Conservation (phyloP, 2,888 invertebrate species). For the Dascillus cervinus region DNA sequence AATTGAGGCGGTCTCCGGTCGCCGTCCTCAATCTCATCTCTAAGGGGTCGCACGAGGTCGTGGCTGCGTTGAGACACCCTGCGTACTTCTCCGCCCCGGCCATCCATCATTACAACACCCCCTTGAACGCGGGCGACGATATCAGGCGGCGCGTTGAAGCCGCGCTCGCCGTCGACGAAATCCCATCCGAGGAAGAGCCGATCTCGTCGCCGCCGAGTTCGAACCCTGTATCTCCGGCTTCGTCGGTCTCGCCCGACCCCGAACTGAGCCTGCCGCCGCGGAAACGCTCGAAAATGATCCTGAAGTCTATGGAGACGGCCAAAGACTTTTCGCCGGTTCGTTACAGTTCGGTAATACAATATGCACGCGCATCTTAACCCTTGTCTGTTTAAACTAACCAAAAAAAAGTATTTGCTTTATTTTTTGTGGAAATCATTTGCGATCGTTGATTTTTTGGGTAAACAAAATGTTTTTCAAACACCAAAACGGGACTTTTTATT, state of each 20-base stretch:
- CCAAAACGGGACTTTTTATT: constrained; percentile 25
- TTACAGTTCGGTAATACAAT: constrained; percentile 75
- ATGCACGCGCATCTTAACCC: constrained; percentile 61
- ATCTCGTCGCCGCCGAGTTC: constrained; percentile 53
- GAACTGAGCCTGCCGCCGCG: constrained; percentile 66
- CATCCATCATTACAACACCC: constrained; percentile 31
- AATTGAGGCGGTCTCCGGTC: constrained; percentile 24
- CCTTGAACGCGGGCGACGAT: constrained; percentile 45
- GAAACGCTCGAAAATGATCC: constrained; percentile 70
- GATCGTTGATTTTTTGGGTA: constrained; percentile 1
- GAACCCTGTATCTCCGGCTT: constrained; percentile 48
- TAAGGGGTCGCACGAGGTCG: constrained; percentile 27
- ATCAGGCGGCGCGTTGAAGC: constrained; percentile 57
- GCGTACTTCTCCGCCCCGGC: constrained; percentile 32
- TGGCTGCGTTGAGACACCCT: constrained; percentile 30
- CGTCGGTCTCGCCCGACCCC: constrained; percentile 41
- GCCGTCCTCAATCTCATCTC: constrained; percentile 36
- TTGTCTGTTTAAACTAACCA: too few relatives aligned
- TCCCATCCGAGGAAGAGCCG: constrained; percentile 46
- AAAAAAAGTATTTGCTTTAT: constrained; percentile 6
- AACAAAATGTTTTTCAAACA: constrained; percentile 4
- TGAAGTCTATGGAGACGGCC: constrained; percentile 53
- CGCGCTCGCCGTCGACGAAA: constrained; percentile 49
- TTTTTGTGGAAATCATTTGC: constrained; percentile 3
- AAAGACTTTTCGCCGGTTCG: constrained; percentile 32